Conservation (phyloP, 1,140 invertebrate genomes). For the Heliconius nattereri region DNA sequence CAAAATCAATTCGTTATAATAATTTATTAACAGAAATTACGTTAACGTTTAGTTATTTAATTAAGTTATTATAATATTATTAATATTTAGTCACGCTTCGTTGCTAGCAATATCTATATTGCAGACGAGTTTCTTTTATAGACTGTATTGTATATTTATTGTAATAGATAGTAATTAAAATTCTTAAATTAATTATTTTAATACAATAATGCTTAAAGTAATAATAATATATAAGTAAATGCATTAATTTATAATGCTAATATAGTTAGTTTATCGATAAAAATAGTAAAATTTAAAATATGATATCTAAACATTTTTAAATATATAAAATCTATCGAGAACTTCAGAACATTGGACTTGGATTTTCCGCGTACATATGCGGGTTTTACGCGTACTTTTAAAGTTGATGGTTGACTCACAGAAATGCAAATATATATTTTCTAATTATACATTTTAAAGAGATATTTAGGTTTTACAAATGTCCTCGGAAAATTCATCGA, state of each 20-base stretch:
- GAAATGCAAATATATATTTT: background rate
- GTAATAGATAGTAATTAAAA: too few species aligned
- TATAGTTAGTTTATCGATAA: too few species aligned
- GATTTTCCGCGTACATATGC: too few species aligned
- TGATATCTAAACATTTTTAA: too few species aligned
- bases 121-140: background rate
- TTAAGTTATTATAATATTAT: background rate
- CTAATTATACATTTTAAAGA: background rate
- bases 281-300: too few species aligned
- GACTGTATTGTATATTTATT: background rate
- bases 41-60: background rate
- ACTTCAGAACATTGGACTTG: too few species aligned
- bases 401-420: background rate
- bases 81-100: slow-evolving; percentile 7
- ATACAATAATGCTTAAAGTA: too few species aligned
- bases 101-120: background rate
- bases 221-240: background rate
- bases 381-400: background rate
- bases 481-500: background rate
- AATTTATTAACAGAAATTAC: background rate
- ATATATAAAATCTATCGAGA: too few species aligned
- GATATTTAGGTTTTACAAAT: background rate
- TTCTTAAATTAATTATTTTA: too few species aligned
- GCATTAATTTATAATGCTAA: too few species aligned
- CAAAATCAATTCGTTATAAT: slow-evolving; percentile 3